Evolutionary conservation across 2,888 invertebrate species (phyloP).

Genomic region (Acrobasis repandana): DNA sequence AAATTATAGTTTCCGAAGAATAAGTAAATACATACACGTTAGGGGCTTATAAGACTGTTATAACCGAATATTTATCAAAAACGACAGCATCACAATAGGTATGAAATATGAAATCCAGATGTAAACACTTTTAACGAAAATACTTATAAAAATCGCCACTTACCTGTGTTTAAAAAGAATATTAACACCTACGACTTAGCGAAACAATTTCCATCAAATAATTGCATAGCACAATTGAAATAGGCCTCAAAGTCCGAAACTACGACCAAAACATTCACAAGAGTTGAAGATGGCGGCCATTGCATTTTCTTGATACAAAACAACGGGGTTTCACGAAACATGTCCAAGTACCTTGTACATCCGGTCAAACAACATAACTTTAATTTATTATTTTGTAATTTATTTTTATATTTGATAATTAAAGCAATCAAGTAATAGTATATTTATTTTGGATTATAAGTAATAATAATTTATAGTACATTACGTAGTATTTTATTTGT

Average conservation of each 20-base stretch:
- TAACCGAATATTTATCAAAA: slow-evolving; percentile 58
- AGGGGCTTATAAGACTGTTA: slow-evolving; percentile 33
- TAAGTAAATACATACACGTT: slow-evolving; percentile 29
- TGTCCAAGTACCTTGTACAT: slow-evolving; percentile 62
- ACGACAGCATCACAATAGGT: slow-evolving; percentile 83
- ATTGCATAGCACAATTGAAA: slow-evolving; percentile 75
- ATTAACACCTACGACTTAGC: slow-evolving; percentile 64
- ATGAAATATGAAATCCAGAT: slow-evolving; percentile 86
- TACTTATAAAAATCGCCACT: slow-evolving; percentile 59
- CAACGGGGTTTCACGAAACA: slow-evolving; percentile 81
- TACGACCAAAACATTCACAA: slow-evolving; percentile 90
- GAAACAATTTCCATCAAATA: slow-evolving; percentile 71
- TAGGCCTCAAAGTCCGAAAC: slow-evolving; percentile 75
- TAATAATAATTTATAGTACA: not conserved
- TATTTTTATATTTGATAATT: not conserved
- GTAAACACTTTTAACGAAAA: slow-evolving; percentile 87
- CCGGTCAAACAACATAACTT: slow-evolving; percentile 54
- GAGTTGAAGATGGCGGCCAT: slow-evolving; percentile 94
- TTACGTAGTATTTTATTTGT: not conserved
- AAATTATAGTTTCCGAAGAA: slow-evolving; percentile 47
- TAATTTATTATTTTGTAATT: not conserved
- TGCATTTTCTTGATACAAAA: slow-evolving; percentile 91
- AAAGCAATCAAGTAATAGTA: not conserved
- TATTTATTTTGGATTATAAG: not conserved
- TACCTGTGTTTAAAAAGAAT: slow-evolving; percentile 64